These are phyloP conservation scores for Onychorhynchus coronatus DNA, from an alignment of 2,113 vertebrate species.

Conservation along the genomic window DNA sequence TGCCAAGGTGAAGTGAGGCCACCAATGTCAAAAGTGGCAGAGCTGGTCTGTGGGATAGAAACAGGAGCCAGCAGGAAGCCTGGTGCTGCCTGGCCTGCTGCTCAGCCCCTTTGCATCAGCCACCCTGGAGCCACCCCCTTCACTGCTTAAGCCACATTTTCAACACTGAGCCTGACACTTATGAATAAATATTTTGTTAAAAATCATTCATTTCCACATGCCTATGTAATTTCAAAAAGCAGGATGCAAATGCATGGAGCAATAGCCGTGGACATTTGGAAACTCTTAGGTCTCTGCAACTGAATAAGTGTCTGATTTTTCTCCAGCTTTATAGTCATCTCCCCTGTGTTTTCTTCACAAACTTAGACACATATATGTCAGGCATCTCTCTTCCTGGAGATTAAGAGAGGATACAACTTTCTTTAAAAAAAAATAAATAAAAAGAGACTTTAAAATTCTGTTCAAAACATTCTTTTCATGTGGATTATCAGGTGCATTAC, in stretches of 20 bases:
- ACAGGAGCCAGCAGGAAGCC: fast-evolving
- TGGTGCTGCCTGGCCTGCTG: neutral
- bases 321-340: neutral
- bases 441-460: neutral
- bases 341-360: neutral
- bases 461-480: neutral
- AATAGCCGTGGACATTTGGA: neutral
- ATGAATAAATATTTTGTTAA: neutral
- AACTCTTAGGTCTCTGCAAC: neutral
- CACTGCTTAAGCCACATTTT: neutral
- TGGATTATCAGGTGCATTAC: neutral
- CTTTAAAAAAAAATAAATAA: neutral
- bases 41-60: neutral
- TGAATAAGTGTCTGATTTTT: neutral
- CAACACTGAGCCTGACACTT: neutral
- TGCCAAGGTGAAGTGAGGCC: neutral
- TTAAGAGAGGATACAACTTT: neutral
- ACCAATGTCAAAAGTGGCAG: neutral
- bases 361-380: neutral
- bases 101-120: neutral
- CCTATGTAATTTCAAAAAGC: neutral
- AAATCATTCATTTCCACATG: neutral
- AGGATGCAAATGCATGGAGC: neutral
- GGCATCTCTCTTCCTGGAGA: neutral
- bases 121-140: neutral